phyloP scores from a whole-genome alignment of 2,113 vertebrate species.

The Otis tarda region DNA sequence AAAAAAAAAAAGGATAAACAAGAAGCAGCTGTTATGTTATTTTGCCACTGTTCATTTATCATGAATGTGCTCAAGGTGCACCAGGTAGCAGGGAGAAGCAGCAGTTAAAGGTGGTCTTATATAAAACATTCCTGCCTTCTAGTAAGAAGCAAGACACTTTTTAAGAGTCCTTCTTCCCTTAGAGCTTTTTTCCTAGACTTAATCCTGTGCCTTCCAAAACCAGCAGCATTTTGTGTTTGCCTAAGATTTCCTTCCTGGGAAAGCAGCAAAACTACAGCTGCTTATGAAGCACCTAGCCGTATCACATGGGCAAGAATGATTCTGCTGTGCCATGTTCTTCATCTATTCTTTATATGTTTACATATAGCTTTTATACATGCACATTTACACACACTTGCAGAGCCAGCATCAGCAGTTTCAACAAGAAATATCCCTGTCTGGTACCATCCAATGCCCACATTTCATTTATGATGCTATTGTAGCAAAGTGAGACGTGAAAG shows the following conservation, averaged over 20 bases:
- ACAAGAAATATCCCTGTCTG: background rate
- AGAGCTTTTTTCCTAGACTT: background rate
- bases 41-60: background rate
- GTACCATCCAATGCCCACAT: background rate
- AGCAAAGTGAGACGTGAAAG: background rate
- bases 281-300: background rate
- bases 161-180: background rate
- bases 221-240: background rate
- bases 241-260: background rate
- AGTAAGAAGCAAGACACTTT: background rate
- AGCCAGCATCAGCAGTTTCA: background rate
- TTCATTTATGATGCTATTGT: background rate
- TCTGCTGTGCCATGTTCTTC: background rate
- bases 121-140: background rate
- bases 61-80: background rate
- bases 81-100: background rate
- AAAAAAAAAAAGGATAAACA: background rate
- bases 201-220: background rate
- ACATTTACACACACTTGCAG: background rate
- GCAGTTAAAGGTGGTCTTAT: background rate
- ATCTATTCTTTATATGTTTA: background rate
- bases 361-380: background rate
- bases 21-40: background rate
- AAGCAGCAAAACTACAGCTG: background rate
- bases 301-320: background rate